These are phyloP conservation scores for Corvus cornix DNA, from an alignment of 2,113 vertebrate genomes.

Conservation along the genomic window DNA sequence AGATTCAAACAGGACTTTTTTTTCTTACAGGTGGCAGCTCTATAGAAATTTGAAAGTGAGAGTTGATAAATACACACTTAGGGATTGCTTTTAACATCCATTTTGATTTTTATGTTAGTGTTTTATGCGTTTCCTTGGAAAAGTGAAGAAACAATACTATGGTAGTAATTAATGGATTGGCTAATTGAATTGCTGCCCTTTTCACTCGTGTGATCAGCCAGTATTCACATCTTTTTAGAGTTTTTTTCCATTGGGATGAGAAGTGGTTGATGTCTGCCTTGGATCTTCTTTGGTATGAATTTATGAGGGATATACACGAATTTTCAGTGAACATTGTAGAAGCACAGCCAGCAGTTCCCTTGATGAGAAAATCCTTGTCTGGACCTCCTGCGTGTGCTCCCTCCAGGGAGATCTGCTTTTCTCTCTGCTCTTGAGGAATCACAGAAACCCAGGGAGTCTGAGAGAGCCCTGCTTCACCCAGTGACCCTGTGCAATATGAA, in stretches of 20 bases:
- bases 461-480: background rate
- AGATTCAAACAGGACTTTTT: background rate
- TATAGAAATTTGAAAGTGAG: background rate
- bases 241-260: background rate
- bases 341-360: background rate
- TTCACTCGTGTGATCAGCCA: background rate
- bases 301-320: background rate
- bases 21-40: background rate
- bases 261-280: background rate
- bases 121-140: background rate
- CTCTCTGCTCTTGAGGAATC: background rate
- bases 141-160: background rate
- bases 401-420: background rate
- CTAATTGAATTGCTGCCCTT: slow-evolving; percentile 12
- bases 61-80: background rate
- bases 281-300: background rate
- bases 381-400: background rate
- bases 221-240: background rate
- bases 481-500: background rate
- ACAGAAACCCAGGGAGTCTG: background rate
- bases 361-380: background rate
- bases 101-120: background rate
- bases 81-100: background rate
- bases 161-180: background rate
- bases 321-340: background rate